Evolutionary conservation across 2,113 vertebrate species (phyloP), one percentile per base, ranked within the genome.

Genomic region (Microcebus ravelobensis): DNA sequence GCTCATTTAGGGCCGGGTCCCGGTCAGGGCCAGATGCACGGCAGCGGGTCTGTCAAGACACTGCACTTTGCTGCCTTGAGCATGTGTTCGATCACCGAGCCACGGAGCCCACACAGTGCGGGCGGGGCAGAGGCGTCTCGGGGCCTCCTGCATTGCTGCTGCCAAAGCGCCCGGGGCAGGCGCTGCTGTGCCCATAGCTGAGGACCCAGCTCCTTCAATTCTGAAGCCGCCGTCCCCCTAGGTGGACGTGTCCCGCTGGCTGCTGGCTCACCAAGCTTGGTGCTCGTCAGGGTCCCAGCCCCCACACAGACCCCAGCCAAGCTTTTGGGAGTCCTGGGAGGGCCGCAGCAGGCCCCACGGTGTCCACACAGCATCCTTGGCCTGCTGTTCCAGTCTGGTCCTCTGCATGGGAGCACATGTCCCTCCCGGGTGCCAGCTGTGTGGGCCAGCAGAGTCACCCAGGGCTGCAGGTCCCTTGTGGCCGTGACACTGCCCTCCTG

Each of bases 341-440:
- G 31, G 20, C 50, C 9, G 9, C 34, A 34, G 3, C 42, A n/a
- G 48, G 27, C 27, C 21, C 18, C 42, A 3, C 1, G 11, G 13
- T 45, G 11, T 15, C 13, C 27, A 31, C 55, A 9, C 3, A 3
- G 7, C 6, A 31, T 67, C 18, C 6, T 73, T 63, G 99, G 99
- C 98, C 99, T 99, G 98, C 99, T 99, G 98, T 97, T 99, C 96
- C 98, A 98, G 97, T 99, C 96, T 98, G 99, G 99, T 98, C 98
- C 98, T 98, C 97, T 98, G 97, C 99, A 99, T 99, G 99, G 99
- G 99, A 98, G n/a, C 25, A 3, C 92, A 92, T 36, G 1, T 71
- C 48, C 97, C 98, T 99, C 95, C 98, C 97, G 55, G 99, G 99
- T 98, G 98, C 99, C 73, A 57, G 55, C 61, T 10, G 85, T 48